Evolutionary conservation across 1,140 invertebrate genomes (phyloP).

Genomic region (Wiebesia pumilae): DNA sequence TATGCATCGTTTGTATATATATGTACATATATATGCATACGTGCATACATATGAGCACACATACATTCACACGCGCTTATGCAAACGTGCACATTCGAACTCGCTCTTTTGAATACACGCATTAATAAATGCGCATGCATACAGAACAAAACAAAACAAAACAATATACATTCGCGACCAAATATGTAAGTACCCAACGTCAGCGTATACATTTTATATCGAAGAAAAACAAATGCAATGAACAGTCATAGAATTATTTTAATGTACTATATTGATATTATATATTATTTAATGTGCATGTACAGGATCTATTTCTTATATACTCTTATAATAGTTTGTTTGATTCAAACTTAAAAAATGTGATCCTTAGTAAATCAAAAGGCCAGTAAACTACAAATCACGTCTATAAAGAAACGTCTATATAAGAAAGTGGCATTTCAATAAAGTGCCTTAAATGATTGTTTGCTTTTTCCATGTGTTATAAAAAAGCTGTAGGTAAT

Average conservation of each 20-base stretch:
- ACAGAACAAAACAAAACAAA: too few species aligned
- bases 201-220: constrained; percentile 59
- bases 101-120: neutral
- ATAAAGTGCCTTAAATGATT: constrained; percentile 24
- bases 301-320: constrained; percentile 49
- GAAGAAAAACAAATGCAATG: constrained; percentile 44
- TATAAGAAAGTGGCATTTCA: constrained; percentile 18
- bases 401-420: constrained; percentile 32
- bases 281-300: constrained; percentile 52
- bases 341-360: constrained; percentile 51
- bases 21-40: neutral
- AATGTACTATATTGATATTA: constrained; percentile 49
- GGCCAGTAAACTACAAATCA: constrained; percentile 53
- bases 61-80: neutral
- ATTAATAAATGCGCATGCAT: neutral
- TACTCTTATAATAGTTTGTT: constrained; percentile 47
- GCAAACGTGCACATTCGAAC: too few species aligned
- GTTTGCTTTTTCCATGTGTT: constrained; percentile 46
- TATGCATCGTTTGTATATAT: constrained; percentile 1
- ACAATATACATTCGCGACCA: constrained; percentile 8
- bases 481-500: constrained; percentile 44
- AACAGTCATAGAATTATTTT: constrained; percentile 54
- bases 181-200: constrained; percentile 48
- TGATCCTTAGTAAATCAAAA: constrained; percentile 56
- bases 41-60: neutral